phyloP scores from a whole-genome alignment of 2,797 vertebrate genomes.

The Melanotaenia pygmaea region DNA sequence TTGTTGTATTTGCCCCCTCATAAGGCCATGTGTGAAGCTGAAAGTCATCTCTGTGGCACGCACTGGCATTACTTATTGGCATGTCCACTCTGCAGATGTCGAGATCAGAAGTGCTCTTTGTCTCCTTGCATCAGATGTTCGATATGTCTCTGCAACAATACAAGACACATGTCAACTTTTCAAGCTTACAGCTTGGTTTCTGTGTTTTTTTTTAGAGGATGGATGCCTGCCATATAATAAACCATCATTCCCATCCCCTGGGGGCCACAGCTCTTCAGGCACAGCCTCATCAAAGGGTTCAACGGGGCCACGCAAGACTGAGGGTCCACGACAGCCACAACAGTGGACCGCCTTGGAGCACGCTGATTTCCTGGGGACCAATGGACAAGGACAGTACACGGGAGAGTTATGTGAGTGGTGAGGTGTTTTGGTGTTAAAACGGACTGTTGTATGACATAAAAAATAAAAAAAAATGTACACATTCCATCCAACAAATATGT shows the following conservation, averaged over 20 bases:
- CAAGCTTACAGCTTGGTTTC: slow-evolving; percentile 9
- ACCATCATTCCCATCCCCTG: slow-evolving; percentile 96
- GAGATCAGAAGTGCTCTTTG: slow-evolving; percentile 49
- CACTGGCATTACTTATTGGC: slow-evolving; percentile 73
- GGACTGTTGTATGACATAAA: slow-evolving; percentile 1
- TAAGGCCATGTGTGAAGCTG: slow-evolving; percentile 67
- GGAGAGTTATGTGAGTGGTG: slow-evolving; percentile 95
- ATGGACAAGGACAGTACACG: slow-evolving; percentile 93
- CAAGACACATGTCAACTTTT: slow-evolving; percentile 34
- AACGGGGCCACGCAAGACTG: slow-evolving; percentile 93
- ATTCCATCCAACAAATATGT: background rate
- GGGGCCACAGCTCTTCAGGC: slow-evolving; percentile 97
- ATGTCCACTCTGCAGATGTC: slow-evolving; percentile 70
- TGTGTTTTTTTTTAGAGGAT: slow-evolving; percentile 86
- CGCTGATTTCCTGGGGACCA: slow-evolving; percentile 92
- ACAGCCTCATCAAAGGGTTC: slow-evolving; percentile 97
- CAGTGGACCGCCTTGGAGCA: slow-evolving; percentile 92
- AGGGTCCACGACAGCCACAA: slow-evolving; percentile 89
- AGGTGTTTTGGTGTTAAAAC: background rate
- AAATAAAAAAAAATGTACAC: background rate
- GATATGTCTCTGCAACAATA: slow-evolving; percentile 40
- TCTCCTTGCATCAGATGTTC: slow-evolving; percentile 60
- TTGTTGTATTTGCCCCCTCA: slow-evolving; percentile 68
- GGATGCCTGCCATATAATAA: slow-evolving; percentile 95
- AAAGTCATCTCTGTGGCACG: slow-evolving; percentile 55